phyloP scores from a whole-genome alignment of 37 sponge, comb jelly and placozoan species.

The Geodia barretti region DNA sequence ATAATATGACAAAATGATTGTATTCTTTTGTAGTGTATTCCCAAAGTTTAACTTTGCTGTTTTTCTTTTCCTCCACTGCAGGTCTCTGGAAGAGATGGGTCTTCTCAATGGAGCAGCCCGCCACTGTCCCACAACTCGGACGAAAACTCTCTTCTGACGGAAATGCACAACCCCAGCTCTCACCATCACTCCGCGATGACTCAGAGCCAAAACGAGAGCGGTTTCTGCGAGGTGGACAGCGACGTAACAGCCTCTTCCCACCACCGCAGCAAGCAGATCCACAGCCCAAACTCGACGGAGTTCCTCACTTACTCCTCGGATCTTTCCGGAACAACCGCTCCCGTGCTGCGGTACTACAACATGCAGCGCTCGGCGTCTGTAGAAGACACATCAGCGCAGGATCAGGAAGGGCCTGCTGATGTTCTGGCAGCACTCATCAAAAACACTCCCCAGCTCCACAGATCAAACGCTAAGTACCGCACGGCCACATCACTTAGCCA shows the following conservation, averaged over 20 bases:
- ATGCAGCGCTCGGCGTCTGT: conserved; percentile 53
- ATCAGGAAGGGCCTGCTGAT: conserved; percentile 13
- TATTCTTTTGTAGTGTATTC: not conserved
- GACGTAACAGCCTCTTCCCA: conserved; percentile 36
- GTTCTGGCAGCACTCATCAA: conserved; percentile 9
- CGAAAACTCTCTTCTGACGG: not conserved
- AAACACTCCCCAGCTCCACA: not conserved
- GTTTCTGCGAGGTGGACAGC: conserved; percentile 18
- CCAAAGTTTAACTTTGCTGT: not conserved
- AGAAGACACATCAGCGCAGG: conserved; percentile 40
- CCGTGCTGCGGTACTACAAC: conserved; percentile 2
- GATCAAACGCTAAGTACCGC: not conserved
- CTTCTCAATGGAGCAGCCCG: conserved; percentile 49
- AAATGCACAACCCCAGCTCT: not conserved
- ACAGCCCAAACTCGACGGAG: conserved; percentile 15
- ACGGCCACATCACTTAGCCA: conserved; percentile 21
- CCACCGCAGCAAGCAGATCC: conserved; percentile 6
- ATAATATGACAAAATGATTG: too few relatives aligned
- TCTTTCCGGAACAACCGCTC: not conserved
- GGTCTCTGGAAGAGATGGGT: conserved; percentile 43
- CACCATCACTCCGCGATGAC: not conserved
- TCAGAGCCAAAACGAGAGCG: conserved; percentile 50
- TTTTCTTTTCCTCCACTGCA: not conserved
- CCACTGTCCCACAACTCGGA: conserved; percentile 8
- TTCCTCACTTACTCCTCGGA: conserved; percentile 3